Percentiles rank a stretch among this genome's conserved stretches.
Evolutionary conservation across 2,797 vertebrate genomes (phyloP).

Genomic region (Alcedo quadribrachys): DNA sequence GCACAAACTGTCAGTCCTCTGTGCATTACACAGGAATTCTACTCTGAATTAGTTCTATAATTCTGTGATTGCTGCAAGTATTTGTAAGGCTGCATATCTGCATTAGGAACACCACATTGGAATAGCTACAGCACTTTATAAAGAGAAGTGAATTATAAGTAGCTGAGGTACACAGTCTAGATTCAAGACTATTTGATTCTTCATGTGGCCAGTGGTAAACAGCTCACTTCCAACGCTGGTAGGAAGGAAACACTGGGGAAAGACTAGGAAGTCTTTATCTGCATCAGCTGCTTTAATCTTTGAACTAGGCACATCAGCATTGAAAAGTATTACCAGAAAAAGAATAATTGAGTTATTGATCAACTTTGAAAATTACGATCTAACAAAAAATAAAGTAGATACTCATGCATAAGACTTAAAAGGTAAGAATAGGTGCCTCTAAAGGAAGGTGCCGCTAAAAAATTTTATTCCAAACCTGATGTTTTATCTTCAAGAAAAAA

Average conservation of each 20-base stretch:
- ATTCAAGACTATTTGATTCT: not conserved
- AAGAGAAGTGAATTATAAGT: not conserved
- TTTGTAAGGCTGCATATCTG: not conserved
- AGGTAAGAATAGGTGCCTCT: not conserved
- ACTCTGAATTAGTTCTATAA: not conserved
- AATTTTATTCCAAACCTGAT: not conserved
- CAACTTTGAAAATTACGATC: not conserved
- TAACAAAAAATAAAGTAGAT: not conserved
- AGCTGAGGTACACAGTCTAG: not conserved
- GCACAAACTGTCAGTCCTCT: not conserved
- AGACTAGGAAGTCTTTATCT: not conserved
- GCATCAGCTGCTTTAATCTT: not conserved
- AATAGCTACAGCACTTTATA: not conserved
- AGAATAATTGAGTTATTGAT: not conserved
- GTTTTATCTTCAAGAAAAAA: not conserved
- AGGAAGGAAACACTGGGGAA: not conserved
- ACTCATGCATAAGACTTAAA: not conserved
- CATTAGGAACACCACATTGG: not conserved
- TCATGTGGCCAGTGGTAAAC: not conserved
- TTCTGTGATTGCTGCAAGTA: not conserved
- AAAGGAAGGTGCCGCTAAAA: not conserved
- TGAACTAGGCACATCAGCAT: not conserved
- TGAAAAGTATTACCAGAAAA: not conserved
- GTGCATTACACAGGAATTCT: accelerated
- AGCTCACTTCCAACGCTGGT: not conserved